Base-by-base conservation (phyloP, 2,888 invertebrate species). In the Dilophus febrilis region DNA sequence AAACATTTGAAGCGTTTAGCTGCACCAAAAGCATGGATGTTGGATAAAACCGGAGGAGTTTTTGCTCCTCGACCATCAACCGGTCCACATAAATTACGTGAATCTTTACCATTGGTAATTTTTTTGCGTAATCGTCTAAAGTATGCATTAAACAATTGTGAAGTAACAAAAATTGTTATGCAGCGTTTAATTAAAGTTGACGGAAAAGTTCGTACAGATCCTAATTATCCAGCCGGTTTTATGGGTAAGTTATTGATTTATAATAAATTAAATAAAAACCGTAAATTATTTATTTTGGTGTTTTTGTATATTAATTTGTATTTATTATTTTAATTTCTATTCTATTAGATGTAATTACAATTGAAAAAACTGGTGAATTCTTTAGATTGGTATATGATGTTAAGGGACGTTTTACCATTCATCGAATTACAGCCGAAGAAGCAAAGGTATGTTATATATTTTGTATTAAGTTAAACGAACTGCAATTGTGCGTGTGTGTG, bases 11-110 rank as follows among this genome's bases (percentile, higher is more conserved):
- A 98, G 81, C 92, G 98, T 67, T 74, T 98, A 58, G 83, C 87
- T 64, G 98, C 98, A 44, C 98, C 98, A 11, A 95, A 94, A 69
- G 90, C 97, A 84, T 98, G 98, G 98, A 97, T 99, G 95, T 78
- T 98, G 75, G 97, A 95, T 74, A 99, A 98, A 69, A 70, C 97
- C 55, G 91, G 92, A 48, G 97, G 97, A 59, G 91, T 88, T 43
- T 97, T 90, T 62, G 97, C 98, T 50, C 97, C 97, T 47, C 81
- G 94, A 55, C 97, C 98, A 46, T 87, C 88, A 59, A 84, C 90
- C 49, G 98, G 98, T 43, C 97, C 98, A 44, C 98, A 99, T 74
- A 95, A 92, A 65, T 67, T 95, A 50, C 75, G 97, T 52, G 98
- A 99, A 67, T 97, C 92, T 41, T 68, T 98, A 50, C 98, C 98